Percentiles rank a stretch among this genome's conserved stretches.
Conservation (phyloP, 2,888 invertebrate species). For the Incurvaria masculella region DNA sequence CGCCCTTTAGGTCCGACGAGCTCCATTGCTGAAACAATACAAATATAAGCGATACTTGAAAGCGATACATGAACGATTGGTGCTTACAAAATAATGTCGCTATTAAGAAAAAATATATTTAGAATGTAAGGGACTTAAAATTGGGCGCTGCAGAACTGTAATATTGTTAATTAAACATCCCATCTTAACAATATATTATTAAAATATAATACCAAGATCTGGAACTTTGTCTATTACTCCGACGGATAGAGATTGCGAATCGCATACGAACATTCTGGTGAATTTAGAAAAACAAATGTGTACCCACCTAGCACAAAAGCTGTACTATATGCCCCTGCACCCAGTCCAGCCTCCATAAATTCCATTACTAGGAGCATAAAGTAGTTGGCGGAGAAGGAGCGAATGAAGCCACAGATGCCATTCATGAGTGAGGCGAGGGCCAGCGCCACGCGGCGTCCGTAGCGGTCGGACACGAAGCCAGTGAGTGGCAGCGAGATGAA, state of each 20-base stretch:
- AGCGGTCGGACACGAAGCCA: conserved; percentile 71
- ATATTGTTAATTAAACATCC: no score
- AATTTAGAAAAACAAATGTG: no score
- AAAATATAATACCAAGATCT: no score
- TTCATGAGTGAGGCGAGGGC: conserved; percentile 54
- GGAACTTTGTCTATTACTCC: no score
- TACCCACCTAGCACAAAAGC: conserved; percentile 60
- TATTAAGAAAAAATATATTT: no score
- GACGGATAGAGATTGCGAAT: no score
- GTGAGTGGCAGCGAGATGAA: conserved; percentile 68
- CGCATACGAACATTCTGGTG: conserved; percentile 1
- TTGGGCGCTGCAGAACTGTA: no score
- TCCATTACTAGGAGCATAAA: conserved; percentile 53
- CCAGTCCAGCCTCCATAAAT: conserved; percentile 53
- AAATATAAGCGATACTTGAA: no score
- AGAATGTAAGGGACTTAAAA: no score
- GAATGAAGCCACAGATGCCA: conserved; percentile 50
- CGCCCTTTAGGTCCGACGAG: conserved; percentile 73
- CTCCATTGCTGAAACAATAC: conserved; percentile 74
- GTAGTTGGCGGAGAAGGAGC: conserved; percentile 57
- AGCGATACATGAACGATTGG: no score
- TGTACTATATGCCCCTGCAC: conserved; percentile 57
- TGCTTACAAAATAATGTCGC: no score
- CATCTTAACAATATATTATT: no score
- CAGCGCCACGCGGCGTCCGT: conserved; percentile 60